Evolutionary conservation across 1,140 invertebrate species (phyloP).

Genomic region (Sipha flava): DNA sequence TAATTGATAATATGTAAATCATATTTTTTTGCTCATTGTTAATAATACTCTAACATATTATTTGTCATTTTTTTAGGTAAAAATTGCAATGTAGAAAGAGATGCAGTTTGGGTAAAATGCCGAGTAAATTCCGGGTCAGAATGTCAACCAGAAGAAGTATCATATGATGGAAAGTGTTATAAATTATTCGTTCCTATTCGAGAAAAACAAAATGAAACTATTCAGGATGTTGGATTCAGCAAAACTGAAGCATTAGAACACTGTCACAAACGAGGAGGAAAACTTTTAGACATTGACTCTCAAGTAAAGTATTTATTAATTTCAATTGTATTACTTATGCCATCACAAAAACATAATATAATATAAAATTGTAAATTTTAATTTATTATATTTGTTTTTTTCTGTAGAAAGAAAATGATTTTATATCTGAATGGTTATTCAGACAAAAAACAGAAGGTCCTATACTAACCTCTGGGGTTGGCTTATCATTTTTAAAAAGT

Average conservation of each 20-base stretch:
- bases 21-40: no score
- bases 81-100: constrained; percentile 41
- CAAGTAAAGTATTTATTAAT: constrained; percentile 40
- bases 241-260: constrained; percentile 47
- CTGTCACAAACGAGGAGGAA: constrained; percentile 44
- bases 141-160: constrained; percentile 46
- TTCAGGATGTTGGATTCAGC: constrained; percentile 43
- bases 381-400: no score
- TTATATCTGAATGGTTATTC: constrained; percentile 51
- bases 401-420: constrained; percentile 52
- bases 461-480: constrained; percentile 50
- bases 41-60: not conserved
- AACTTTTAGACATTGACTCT: constrained; percentile 48
- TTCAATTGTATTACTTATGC: no score
- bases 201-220: constrained; percentile 35
- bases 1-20: no score
- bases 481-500: constrained; percentile 45
- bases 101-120: constrained; percentile 47
- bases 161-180: constrained; percentile 43
- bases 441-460: constrained; percentile 45
- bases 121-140: constrained; percentile 45
- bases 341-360: no score
- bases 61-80: constrained; percentile 36
- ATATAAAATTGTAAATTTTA: no score
- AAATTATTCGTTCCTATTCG: constrained; percentile 36